Evolutionary conservation across 2,888 invertebrate species (phyloP), one percentile per base, ranked within the genome.

Genomic region (Pelosia muscerda): DNA sequence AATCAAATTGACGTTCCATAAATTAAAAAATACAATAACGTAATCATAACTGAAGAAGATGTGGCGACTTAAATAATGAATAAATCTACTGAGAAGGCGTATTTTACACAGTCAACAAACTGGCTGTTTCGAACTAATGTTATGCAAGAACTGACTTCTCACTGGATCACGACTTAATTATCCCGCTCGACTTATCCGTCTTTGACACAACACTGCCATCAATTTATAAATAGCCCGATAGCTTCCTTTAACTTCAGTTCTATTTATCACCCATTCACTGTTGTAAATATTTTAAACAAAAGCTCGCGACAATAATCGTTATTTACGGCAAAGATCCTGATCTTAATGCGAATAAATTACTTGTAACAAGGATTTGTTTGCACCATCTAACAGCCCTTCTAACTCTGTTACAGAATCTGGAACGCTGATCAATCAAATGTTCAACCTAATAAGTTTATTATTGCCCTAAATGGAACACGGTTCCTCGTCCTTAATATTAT

Each of bases 341-440:
- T 83, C 81, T 84, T 82, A 84, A 84, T 81, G 76, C 76, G 69
- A 82, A 81, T 82, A 83, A 84, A 84, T 84, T 84, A 85, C 80
- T 82, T 78, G 81, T 77, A 74, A 77, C 75, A 74, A 63, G 74
- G 73, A 78, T 82, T 81, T 77, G 77, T 81, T 81, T 69, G 59
- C 65, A 59, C 28, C 59, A 57, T 68, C 55, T 55, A 63, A 56
- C 34, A 55, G 58, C 60, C 68, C 66, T 60, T 53, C 55, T 63
- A 58, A 68, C 66, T 69, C 68, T 26, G 65, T 66, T 65, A 73
- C 65, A 26, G 66, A 73, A 74, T 73, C 78, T 74, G 72, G 70
- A 66, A 75, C 73, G 68, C 70, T 71, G 73, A 81, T 82, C 81
- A 82, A 81, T 81, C 81, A 81, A 81, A 70, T 75, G 73, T 74